Evolutionary conservation across 2,797 vertebrate species (phyloP), one percentile per base, ranked within the genome.

Genomic region (Lemur catta): DNA sequence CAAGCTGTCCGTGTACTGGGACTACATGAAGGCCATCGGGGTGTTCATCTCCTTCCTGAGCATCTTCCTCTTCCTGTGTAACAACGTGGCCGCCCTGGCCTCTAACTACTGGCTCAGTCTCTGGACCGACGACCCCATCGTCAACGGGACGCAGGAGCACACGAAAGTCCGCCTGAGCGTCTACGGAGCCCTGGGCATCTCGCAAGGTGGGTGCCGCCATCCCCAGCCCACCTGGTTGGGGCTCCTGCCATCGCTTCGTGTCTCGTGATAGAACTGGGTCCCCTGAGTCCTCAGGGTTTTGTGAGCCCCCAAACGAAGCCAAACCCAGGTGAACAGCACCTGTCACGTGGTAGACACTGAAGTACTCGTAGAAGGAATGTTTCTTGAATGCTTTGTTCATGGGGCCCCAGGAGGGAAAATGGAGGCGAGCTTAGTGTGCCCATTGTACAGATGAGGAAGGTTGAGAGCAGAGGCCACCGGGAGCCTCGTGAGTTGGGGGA

Each of bases 71-170:
- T 99, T 99, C 92, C 22, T 99, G 7, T 98, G 98, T 76, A 99
- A 99, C 97, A 99, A 99, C 26, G 26, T 99, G 7, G 97, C 99
- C 2, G 98, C 99, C 0, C 95, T 99, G 84, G 97, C 98, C 87
- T 99, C 99, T 85, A 99, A 99, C 98, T 99, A 99, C 96, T 99
- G 99, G 99, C 99, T 99, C 13, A 99, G 99, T 95, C 98, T 99
- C 78, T 99, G 99, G 99, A 99, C 99, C 0, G 99, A 99, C 4
- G 99, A 99, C 98, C 99, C 99, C 0, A 98, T 99, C 59, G 28
- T 99, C 84, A 99, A 99, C 2, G 99, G 99, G 79, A 99, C 99
- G 0, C 99, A 99, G 98, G 98, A 99, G 3, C 84, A 98, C 97
- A 99, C 99, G 0, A 24, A 97, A 30, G 96, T 99, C 98, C 99